A percentile compares a stretch with the other conserved stretches of the same genome.
Evolutionary conservation across 2,113 vertebrate genomes (phyloP).

Genomic region (Neolamprologus variostigma): DNA sequence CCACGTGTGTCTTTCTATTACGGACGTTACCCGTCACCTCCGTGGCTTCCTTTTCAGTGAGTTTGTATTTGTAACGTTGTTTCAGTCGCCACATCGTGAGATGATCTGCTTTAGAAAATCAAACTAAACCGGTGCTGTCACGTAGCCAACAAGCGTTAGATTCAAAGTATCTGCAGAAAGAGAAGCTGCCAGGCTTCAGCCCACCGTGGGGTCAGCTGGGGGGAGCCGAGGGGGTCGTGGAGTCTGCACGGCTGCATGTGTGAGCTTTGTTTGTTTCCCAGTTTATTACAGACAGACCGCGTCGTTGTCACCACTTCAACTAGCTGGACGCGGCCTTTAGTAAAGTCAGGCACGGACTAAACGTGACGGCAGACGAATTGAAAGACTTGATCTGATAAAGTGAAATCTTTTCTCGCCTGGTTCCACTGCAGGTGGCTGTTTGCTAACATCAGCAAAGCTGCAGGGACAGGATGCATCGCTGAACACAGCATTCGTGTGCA

Average conservation of each 20-base stretch:
- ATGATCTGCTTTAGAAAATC: background rate
- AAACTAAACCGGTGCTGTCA: background rate
- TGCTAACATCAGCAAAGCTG: background rate
- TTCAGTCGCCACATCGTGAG: background rate
- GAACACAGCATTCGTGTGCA: background rate
- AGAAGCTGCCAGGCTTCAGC: background rate
- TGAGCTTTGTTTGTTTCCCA: background rate
- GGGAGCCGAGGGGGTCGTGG: background rate
- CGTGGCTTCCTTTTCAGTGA: background rate
- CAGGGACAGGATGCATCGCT: too few species aligned
- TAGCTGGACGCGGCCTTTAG: background rate
- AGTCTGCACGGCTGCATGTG: background rate
- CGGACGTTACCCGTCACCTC: background rate
- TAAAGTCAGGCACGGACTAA: background rate
- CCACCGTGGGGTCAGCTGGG: background rate
- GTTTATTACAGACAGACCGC: background rate
- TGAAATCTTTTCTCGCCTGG: accelerated
- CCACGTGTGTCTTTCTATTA: accelerated
- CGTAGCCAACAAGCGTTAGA: background rate
- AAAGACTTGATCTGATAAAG: background rate
- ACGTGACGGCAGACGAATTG: background rate
- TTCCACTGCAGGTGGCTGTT: background rate
- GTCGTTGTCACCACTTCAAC: background rate
- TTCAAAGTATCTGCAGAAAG: background rate
- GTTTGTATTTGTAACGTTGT: background rate